A percentile compares a stretch with the other conserved stretches of the same genome.
Evolutionary conservation across 1,140 invertebrate species (phyloP).

Genomic region (Tetragonula clypearis): DNA sequence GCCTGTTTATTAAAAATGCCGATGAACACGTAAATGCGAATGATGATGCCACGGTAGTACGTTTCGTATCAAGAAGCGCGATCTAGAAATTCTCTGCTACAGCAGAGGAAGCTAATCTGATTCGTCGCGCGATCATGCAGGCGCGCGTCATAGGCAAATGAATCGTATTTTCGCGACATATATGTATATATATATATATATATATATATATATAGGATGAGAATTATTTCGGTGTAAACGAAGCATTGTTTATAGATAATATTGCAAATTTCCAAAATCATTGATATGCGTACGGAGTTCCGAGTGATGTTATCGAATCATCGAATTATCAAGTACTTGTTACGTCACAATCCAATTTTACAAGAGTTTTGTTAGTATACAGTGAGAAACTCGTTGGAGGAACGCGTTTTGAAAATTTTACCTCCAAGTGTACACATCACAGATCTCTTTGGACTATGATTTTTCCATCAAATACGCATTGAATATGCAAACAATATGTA

Average conservation of each 20-base stretch:
- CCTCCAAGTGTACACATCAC: too few species aligned
- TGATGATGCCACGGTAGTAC: background rate
- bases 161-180: slow-evolving; percentile 49
- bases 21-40: background rate
- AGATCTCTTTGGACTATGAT: too few species aligned
- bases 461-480: too few species aligned
- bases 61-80: slow-evolving; percentile 10
- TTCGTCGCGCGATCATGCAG: slow-evolving; percentile 54
- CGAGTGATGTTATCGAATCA: slow-evolving; percentile 14
- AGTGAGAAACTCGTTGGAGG: too few species aligned
- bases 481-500: too few species aligned
- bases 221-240: slow-evolving; percentile 37
- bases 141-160: slow-evolving; percentile 37
- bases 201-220: slow-evolving; percentile 3
- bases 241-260: slow-evolving; percentile 50
- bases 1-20: slow-evolving; percentile 1
- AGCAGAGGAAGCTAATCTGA: slow-evolving; percentile 27
- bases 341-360: background rate
- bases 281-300: slow-evolving; percentile 31
- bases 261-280: slow-evolving; percentile 24
- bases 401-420: too few species aligned
- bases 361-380: background rate
- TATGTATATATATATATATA: background rate
- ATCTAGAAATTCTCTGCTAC: slow-evolving; percentile 23
- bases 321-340: slow-evolving; percentile 6